Conservation (phyloP, 2,888 invertebrate genomes). For the Vesta saturnalis region DNA sequence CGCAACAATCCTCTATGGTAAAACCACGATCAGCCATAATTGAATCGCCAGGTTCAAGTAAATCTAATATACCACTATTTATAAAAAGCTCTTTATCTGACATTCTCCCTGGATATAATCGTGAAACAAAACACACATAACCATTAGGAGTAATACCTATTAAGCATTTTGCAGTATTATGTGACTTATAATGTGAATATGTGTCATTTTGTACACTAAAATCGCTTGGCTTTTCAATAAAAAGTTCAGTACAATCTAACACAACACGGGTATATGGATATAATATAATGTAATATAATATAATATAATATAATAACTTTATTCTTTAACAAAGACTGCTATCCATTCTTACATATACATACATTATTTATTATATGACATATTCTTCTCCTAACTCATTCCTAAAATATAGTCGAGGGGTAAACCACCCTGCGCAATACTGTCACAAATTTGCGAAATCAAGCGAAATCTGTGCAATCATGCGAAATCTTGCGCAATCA, state of each 20-base stretch:
- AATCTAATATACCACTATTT: slow-evolving; percentile 5
- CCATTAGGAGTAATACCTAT: not conserved
- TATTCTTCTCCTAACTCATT: no score
- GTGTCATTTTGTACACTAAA: not conserved
- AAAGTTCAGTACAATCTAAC: not conserved
- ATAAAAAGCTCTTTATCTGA: not conserved
- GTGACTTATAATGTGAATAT: not conserved
- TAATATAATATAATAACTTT: no score
- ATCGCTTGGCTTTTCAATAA: not conserved
- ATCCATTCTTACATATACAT: no score
- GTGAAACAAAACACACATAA: slow-evolving; percentile 5
- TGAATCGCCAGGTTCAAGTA: slow-evolving; percentile 1
- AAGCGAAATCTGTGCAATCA: no score
- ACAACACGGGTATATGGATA: not conserved
- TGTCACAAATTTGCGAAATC: no score
- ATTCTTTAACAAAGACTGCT: no score
- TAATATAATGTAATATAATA: not conserved
- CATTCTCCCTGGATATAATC: not conserved
- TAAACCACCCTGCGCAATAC: no score
- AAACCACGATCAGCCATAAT: slow-evolving; percentile 1
- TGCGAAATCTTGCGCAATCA: no score
- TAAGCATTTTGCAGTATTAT: no score
- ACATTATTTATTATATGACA: no score
- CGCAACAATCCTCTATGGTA: not conserved
- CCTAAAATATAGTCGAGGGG: no score